These are phyloP conservation scores for Lagothrix lagotricha DNA, from an alignment of 2,797 vertebrate genomes.

Conservation along the genomic window DNA sequence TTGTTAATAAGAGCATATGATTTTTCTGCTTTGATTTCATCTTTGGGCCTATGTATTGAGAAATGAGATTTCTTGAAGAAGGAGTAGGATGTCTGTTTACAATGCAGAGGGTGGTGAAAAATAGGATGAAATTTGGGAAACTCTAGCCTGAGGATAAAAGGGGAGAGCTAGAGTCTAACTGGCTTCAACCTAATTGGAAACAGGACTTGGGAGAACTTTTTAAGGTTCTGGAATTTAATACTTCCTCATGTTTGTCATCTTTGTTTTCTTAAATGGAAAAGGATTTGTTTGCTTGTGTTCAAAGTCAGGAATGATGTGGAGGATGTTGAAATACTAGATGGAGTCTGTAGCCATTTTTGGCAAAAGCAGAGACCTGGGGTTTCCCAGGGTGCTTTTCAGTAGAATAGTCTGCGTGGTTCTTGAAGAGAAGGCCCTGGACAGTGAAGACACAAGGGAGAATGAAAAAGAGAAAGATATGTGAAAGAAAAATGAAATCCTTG, in stretches of 20 bases:
- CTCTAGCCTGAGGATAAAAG: constrained; percentile 1
- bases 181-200: constrained; percentile 51
- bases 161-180: neutral
- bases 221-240: constrained; percentile 8
- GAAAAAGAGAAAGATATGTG: neutral
- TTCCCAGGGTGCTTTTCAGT: neutral
- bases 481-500: neutral
- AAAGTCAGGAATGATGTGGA: neutral
- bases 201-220: constrained; percentile 5
- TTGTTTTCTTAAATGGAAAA: constrained; percentile 28
- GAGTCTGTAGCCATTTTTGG: neutral
- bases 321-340: neutral
- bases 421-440: neutral
- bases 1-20: neutral
- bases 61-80: neutral
- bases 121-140: neutral
- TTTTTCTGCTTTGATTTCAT: neutral
- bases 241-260: neutral
- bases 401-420: neutral
- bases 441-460: neutral
- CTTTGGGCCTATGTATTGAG: neutral
- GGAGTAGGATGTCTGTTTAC: neutral
- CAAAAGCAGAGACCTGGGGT: neutral
- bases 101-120: neutral
- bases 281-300: constrained; percentile 40